Evolutionary conservation across 1,140 invertebrate species (phyloP).

Genomic region (Heliconius nattereri): DNA sequence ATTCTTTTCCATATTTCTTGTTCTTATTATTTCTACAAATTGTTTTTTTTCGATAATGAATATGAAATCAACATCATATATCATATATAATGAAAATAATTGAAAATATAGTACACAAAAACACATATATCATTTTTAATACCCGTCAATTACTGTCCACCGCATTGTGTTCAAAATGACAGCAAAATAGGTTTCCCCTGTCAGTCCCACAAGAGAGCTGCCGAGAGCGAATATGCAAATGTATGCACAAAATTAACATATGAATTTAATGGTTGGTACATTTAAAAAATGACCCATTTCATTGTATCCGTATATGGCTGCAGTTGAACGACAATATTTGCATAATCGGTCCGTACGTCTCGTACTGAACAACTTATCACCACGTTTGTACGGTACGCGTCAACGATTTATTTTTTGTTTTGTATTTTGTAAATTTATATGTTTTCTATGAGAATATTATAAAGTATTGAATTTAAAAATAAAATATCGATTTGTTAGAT

Average conservation of each 20-base stretch:
- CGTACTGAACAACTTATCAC: slow-evolving; percentile 45
- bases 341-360: slow-evolving; percentile 58
- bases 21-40: not conserved
- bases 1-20: too few species aligned
- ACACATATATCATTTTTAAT: slow-evolving; percentile 21
- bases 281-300: slow-evolving; percentile 43
- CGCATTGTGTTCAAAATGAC: slow-evolving; percentile 24
- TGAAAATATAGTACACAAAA: slow-evolving; percentile 5
- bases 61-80: slow-evolving; percentile 9
- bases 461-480: too few species aligned
- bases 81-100: slow-evolving; percentile 11
- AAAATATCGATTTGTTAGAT: too few species aligned
- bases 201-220: slow-evolving; percentile 35
- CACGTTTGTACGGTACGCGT: slow-evolving; percentile 41
- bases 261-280: slow-evolving; percentile 30
- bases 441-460: too few species aligned
- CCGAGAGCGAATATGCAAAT: slow-evolving; percentile 36
- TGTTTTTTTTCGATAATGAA: not conserved
- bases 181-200: slow-evolving; percentile 36
- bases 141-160: slow-evolving; percentile 26
- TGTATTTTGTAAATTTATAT: not conserved
- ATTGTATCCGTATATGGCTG: slow-evolving; percentile 50
- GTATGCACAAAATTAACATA: slow-evolving; percentile 34
- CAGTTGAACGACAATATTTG: slow-evolving; percentile 56
- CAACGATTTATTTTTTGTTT: slow-evolving; percentile 9